Evolutionary conservation across 1,140 invertebrate species (phyloP), one percentile per base, ranked within the genome.

Genomic region (Macrosteles quadrilineatus): DNA sequence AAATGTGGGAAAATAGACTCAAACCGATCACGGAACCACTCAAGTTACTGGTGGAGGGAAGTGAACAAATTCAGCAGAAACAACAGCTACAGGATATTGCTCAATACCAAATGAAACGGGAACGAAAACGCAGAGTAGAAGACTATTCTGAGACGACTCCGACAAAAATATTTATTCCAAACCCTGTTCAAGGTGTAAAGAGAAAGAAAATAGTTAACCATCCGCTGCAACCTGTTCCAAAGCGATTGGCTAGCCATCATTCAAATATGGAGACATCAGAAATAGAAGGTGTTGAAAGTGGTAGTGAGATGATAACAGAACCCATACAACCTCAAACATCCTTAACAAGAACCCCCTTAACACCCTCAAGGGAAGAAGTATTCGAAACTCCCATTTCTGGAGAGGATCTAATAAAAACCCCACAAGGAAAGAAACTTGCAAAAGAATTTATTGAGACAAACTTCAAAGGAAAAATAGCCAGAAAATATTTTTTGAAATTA

Each of bases 1-100:
- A 62, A 17, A 67, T 71, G 50, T 69, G 57, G 57, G n/a, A 57
- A 68, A 68, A 73, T 68, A 27, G 14, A 12, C 27, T 32, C 2
- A 43, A 32, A 36, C 63, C 63, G 17, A 40, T 65, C 4, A 21
- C 63, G 1, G 63, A 65, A 4, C 63, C 63, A 14, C 36, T 65
- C n/a, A 50, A 11, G n/a, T 4, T 11, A 36, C 14, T 36, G 32
- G 4, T 36, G 14, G 32, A 36, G 32, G 32, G 14, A 36, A 36
- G 32, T 6, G 14, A 36, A 36, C 32, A 4, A 36, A 36, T 36
- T 36, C 4, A 14, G 14, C 4, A 36, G 14, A 36, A 36, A 14
- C 14, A 36, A 36, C n/a, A n/a, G n/a, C n/a, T n/a, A n/a, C n/a
- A n/a, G n/a, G n/a, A n/a, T n/a, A n/a, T n/a, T n/a, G n/a, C n/a